A percentile compares a stretch with the other conserved stretches of the same genome.
phyloP scores from a whole-genome alignment of 2,113 vertebrate species.

The Heptranchias perlo region DNA sequence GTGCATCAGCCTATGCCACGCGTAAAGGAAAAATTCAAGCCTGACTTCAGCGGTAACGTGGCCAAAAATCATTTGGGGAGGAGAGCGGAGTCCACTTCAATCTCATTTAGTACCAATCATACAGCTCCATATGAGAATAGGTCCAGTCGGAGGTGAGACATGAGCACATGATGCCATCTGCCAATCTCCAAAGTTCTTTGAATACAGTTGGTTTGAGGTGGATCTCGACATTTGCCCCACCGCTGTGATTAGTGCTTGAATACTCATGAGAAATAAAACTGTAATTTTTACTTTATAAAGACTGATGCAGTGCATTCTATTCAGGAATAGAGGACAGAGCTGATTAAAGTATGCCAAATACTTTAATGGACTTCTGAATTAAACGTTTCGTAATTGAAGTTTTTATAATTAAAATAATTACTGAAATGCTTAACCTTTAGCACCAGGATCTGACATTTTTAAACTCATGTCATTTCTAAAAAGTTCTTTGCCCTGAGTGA shows the following conservation, averaged over 20 bases:
- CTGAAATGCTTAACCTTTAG: not conserved
- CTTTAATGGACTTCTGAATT: not conserved
- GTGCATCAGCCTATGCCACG: not conserved
- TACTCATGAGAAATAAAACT: not conserved
- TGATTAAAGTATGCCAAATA: not conserved
- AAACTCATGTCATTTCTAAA: not conserved
- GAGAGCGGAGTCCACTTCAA: not conserved
- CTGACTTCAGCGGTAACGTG: not conserved
- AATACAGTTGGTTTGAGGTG: not conserved
- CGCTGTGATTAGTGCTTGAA: not conserved
- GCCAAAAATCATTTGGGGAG: not conserved
- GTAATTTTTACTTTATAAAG: not conserved
- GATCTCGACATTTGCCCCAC: not conserved
- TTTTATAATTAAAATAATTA: not conserved
- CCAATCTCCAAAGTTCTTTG: not conserved
- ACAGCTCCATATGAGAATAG: not conserved
- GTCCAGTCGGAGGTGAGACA: not conserved
- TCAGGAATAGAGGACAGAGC: not conserved
- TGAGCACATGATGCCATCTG: not conserved
- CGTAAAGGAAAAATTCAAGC: not conserved
- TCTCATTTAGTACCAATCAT: not conserved
- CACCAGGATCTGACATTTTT: not conserved
- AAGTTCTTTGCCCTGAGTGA: not conserved
- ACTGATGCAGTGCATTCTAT: not conserved
- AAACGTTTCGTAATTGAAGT: not conserved